phyloP scores from a whole-genome alignment of 2,113 vertebrate species.

The Cinclus cinclus region DNA sequence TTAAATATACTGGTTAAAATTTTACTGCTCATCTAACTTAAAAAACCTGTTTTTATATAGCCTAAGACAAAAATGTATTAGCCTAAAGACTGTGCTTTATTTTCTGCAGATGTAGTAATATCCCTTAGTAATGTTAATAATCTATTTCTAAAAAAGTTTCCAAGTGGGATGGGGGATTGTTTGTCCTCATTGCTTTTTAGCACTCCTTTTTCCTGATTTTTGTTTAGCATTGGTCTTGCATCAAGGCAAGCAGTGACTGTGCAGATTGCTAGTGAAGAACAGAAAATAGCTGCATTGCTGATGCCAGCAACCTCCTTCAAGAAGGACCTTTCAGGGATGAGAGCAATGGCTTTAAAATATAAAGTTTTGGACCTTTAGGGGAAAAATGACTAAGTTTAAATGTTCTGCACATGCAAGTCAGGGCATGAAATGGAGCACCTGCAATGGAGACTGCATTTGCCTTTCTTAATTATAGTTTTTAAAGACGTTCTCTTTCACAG shows the following conservation, averaged over 20 bases:
- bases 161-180: not conserved
- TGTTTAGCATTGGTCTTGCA: not conserved
- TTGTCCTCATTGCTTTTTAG: not conserved
- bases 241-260: not conserved
- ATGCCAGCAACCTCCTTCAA: not conserved
- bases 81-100: not conserved
- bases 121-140: not conserved
- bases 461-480: not conserved
- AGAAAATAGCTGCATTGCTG: not conserved
- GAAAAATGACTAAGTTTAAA: not conserved
- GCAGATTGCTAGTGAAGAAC: not conserved
- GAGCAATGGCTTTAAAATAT: not conserved
- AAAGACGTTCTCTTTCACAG: not conserved
- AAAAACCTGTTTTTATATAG: not conserved
- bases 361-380: not conserved
- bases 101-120: not conserved
- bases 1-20: not conserved
- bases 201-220: not conserved
- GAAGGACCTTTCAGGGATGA: not conserved
- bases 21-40: not conserved
- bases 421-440: not conserved
- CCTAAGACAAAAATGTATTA: not conserved
- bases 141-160: not conserved
- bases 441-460: not conserved
- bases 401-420: not conserved